Evolutionary conservation across 2,888 invertebrate genomes (phyloP).

Genomic region (Cinara cedri): DNA sequence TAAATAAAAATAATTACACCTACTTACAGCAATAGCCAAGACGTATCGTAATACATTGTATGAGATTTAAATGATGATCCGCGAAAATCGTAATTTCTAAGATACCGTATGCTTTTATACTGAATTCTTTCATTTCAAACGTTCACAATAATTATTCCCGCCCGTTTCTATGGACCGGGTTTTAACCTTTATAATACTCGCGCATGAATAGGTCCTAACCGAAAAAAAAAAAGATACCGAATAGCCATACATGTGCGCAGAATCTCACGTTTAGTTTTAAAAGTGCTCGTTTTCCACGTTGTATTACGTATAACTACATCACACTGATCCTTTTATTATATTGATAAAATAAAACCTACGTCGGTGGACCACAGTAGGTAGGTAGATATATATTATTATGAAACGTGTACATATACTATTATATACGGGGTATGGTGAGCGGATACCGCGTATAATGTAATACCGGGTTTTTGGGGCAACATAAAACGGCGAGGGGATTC

Average conservation of each 20-base stretch:
- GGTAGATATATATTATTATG: no score
- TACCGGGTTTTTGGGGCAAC: slow-evolving; percentile 1
- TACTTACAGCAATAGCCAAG: no score
- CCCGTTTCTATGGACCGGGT: background rate
- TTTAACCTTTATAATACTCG: background rate
- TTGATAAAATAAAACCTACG: slow-evolving; percentile 4
- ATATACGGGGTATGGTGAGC: background rate
- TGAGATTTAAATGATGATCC: background rate
- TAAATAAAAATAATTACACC: slow-evolving; percentile 5
- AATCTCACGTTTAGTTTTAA: slow-evolving; percentile 27
- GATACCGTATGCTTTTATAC: background rate
- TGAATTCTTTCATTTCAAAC: background rate
- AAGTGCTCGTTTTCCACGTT: slow-evolving; percentile 2
- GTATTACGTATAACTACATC: no score
- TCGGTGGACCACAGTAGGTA: background rate
- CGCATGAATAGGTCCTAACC: background rate
- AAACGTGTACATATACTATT: background rate
- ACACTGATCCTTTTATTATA: background rate
- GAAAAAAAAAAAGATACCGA: background rate
- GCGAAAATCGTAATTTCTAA: background rate
- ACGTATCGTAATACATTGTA: no score
- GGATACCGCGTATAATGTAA: background rate
- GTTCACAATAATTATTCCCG: background rate
- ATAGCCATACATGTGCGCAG: background rate
- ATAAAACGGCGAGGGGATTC: slow-evolving; percentile 2